phyloP scores from a whole-genome alignment of 2,113 vertebrate species.

The Euleptes europaea region DNA sequence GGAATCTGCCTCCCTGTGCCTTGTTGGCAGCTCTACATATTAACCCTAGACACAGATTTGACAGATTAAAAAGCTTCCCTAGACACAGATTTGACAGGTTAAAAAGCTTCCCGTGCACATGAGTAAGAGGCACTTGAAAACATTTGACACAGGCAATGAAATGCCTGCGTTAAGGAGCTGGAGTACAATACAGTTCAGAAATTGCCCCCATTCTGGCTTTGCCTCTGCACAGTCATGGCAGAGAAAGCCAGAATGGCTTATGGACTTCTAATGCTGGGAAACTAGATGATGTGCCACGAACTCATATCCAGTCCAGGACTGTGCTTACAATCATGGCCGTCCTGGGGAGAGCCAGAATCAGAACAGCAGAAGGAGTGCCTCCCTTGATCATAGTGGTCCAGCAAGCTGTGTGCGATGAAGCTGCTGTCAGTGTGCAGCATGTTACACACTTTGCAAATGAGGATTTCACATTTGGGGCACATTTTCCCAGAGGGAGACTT shows the following conservation, averaged over 20 bases:
- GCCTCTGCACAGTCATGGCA: accelerated
- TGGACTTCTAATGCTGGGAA: not conserved
- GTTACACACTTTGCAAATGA: constrained; percentile 58
- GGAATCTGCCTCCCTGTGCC: not conserved
- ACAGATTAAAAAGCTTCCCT: not conserved
- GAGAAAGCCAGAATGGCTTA: not conserved
- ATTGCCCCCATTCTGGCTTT: accelerated
- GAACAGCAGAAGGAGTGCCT: accelerated
- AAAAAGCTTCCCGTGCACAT: not conserved
- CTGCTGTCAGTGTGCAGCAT: constrained; percentile 64
- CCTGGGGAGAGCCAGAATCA: accelerated
- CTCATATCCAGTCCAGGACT: not conserved
- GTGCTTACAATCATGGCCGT: not conserved
- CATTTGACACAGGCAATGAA: no score
- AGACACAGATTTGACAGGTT: not conserved
- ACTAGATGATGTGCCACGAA: not conserved
- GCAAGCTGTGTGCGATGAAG: constrained; percentile 73
- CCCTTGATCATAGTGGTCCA: constrained; percentile 71
- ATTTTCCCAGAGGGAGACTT: constrained; percentile 48
- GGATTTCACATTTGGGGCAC: constrained; percentile 69
- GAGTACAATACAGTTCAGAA: accelerated
- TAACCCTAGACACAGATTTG: not conserved
- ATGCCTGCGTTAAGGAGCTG: not conserved
- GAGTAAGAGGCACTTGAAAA: not conserved
- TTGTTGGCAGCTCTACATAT: not conserved